phyloP scores from a whole-genome alignment of 1,140 invertebrate genomes.

The Chrysomallon squamiferum region DNA sequence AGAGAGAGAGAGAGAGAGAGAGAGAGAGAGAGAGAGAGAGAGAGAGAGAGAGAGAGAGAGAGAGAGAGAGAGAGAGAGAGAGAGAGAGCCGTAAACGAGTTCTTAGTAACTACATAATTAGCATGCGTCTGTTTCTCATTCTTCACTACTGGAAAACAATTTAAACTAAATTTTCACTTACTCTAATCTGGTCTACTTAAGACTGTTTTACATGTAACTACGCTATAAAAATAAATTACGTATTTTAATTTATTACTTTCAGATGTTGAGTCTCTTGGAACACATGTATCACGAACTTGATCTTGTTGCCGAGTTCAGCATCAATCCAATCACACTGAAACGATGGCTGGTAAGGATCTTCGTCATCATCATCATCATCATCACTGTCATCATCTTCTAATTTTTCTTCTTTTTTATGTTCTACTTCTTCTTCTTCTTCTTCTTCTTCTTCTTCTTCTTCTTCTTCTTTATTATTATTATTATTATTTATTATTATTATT shows the following conservation, averaged over 20 bases:
- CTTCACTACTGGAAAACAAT: no score
- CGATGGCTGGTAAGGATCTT: constrained; percentile 63
- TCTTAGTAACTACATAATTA: no score
- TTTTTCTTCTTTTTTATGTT: background rate
- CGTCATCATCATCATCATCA: background rate
- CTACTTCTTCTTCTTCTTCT: background rate
- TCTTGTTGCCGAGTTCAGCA: constrained; percentile 63
- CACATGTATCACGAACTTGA: constrained; percentile 65
- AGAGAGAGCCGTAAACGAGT: no score
- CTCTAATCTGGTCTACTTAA: no score
- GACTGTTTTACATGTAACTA: no score
- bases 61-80: no score
- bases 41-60: no score
- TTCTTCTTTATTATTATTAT: background rate
- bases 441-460: background rate
- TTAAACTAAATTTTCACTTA: no score
- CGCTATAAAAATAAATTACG: constrained; percentile 65
- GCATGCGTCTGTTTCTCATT: no score
- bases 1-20: no score
- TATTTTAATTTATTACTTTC: constrained; percentile 9
- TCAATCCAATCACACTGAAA: constrained; percentile 64
- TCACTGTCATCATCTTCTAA: background rate
- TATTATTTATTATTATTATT: no score
- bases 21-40: no score
- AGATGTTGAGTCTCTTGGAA: constrained; percentile 65